Evolutionary conservation across 2,113 vertebrate genomes (phyloP).

Genomic region (Sus scrofa): DNA sequence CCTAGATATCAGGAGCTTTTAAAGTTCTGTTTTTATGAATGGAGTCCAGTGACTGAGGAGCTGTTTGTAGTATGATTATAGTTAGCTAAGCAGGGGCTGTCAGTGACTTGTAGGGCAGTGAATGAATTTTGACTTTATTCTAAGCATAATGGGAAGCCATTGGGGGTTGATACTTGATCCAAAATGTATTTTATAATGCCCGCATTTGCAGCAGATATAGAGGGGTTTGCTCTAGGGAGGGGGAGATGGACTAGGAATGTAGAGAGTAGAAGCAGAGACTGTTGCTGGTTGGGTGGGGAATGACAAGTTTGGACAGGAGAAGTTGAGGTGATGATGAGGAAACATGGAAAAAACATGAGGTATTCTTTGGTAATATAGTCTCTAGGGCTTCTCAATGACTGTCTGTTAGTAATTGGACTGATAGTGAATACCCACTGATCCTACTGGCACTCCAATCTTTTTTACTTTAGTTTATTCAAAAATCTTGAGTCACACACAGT

Average conservation of each 20-base stretch:
- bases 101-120: neutral
- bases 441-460: neutral
- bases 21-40: neutral
- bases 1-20: neutral
- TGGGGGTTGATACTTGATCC: neutral
- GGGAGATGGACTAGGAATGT: accelerated
- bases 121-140: neutral
- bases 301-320: neutral
- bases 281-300: neutral
- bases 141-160: neutral
- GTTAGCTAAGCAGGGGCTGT: neutral
- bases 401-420: neutral
- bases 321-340: neutral
- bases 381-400: neutral
- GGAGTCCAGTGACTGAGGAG: neutral
- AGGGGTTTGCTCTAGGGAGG: neutral
- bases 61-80: too few relatives aligned
- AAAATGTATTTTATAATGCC: neutral
- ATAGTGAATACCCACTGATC: neutral
- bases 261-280: neutral
- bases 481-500: neutral
- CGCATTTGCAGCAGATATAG: neutral
- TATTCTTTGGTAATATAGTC: neutral
- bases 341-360: neutral
- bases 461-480: neutral